Evolutionary conservation across 2,888 invertebrate genomes (phyloP), one percentile per base, ranked within the genome.

Genomic region (Drosophila quasianomalipes): DNA sequence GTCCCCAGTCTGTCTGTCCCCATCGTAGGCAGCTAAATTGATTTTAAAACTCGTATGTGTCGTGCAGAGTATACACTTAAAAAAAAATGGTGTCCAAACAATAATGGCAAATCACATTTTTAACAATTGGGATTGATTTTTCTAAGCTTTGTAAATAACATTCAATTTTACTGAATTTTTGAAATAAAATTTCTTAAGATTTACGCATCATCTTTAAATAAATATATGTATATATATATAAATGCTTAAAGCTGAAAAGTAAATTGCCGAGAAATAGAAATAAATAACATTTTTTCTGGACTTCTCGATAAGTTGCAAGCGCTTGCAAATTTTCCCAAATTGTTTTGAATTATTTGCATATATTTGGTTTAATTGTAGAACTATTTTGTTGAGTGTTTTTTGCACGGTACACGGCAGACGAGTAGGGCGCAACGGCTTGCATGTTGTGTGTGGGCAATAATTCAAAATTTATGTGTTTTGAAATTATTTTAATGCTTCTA

Each of bases 401-500:
- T 16, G 37, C 65, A 33, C 35, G 61, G 47, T 39, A 54, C 44
- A 22, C 31, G 61, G 47, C 33, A 30, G 63, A 52, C 54, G 53
- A 47, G 41, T 37, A 54, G 52, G 47, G 44, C 44, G 49, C 67
- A 66, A 53, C 68, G 70, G 47, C 47, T 26, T 44, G 63, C 64
- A 80, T 70, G 73, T 82, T 85, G 83, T 87, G 86, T 75, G 57
- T 57, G 57, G 90, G 90, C 65, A 83, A 82, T 87, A 91, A 90
- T 75, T 87, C 85, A 88, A 76, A 86, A 87, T 90, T 82, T 88
- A 91, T 87, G 91, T 88, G 72, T 88, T 91, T 88, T 71, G 74
- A 91, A 86, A 90, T 91, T 85, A 88, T 85, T 91, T 91, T 90
- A 91, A 91, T 90, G 83, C 54, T 70, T 70, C 89, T 91, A 86